Conservation (phyloP, 37 sponge, comb jelly and placozoan genomes). For the Ianthella basta region DNA sequence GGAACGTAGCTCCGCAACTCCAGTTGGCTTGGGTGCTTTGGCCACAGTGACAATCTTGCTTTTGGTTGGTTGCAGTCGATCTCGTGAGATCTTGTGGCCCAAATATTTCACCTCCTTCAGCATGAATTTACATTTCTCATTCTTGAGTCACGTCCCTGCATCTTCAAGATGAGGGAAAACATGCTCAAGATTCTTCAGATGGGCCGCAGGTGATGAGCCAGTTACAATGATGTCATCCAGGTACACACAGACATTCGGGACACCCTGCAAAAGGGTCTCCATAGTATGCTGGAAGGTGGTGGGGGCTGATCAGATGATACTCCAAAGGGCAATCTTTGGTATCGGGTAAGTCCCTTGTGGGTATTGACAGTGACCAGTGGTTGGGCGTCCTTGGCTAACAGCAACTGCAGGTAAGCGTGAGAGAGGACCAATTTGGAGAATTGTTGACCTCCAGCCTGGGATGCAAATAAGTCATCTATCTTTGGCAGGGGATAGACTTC, state of each 20-base stretch:
- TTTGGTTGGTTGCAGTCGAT: slow-evolving; percentile 6
- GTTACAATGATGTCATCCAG: slow-evolving; percentile 26
- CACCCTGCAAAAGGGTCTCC: slow-evolving; percentile 7
- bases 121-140: not conserved
- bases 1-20: not conserved
- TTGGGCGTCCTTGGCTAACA: slow-evolving; percentile 8
- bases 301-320: slow-evolving; percentile 10
- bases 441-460: slow-evolving; percentile 15
- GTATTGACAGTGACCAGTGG: not conserved
- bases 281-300: slow-evolving; percentile 12
- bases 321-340: not conserved
- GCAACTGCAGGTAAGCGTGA: slow-evolving; percentile 20
- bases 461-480: slow-evolving; percentile 25
- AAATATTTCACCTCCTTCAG: not conserved
- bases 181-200: not conserved
- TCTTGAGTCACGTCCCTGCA: slow-evolving; percentile 5
- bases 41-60: not conserved
- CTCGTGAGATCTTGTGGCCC: slow-evolving; percentile 13
- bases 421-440: slow-evolving; percentile 17
- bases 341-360: not conserved
- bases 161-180: not conserved
- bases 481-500: slow-evolving; percentile 5
- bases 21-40: not conserved
- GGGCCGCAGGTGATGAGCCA: not conserved
- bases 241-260: slow-evolving; percentile 18